phyloP scores from a whole-genome alignment of 2,888 invertebrate genomes.

The Hemithea aestivaria region DNA sequence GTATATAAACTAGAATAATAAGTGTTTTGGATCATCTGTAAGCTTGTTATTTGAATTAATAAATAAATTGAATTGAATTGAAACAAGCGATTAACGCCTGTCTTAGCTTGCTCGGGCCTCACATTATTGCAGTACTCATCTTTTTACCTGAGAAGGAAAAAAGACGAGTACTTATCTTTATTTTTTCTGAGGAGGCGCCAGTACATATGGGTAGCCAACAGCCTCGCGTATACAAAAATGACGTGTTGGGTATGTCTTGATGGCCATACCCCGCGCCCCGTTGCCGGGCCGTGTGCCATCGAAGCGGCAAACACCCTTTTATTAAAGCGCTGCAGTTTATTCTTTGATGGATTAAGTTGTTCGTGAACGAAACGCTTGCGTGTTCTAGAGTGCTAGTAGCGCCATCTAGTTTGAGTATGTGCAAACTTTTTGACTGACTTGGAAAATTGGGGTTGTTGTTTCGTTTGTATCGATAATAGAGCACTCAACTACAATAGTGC shows the following conservation, averaged over 20 bases:
- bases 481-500: too few relatives aligned
- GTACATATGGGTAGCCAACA: conserved; percentile 85
- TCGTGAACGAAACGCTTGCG: conserved; percentile 24
- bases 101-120: too few relatives aligned
- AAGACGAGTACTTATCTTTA: too few relatives aligned
- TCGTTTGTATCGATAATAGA: too few relatives aligned
- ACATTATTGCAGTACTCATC: too few relatives aligned
- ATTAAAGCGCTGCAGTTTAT: not conserved
- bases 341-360: not conserved
- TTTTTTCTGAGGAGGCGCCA: conserved; percentile 74
- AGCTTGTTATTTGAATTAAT: too few relatives aligned
- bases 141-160: too few relatives aligned
- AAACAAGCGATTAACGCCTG: too few relatives aligned
- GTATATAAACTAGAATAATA: too few relatives aligned
- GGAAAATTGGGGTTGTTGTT: too few relatives aligned
- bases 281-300: conserved; percentile 80
- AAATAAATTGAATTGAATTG: too few relatives aligned
- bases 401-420: conserved; percentile 28
- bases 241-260: conserved; percentile 92
- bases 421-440: not conserved
- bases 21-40: too few relatives aligned
- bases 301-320: conserved; percentile 87
- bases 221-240: conserved; percentile 86
- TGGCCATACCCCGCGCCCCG: conserved; percentile 86
- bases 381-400: conserved; percentile 24